These are phyloP conservation scores for Mesocricetus auratus DNA, from an alignment of 2,113 vertebrate species.

Conservation along the genomic window DNA sequence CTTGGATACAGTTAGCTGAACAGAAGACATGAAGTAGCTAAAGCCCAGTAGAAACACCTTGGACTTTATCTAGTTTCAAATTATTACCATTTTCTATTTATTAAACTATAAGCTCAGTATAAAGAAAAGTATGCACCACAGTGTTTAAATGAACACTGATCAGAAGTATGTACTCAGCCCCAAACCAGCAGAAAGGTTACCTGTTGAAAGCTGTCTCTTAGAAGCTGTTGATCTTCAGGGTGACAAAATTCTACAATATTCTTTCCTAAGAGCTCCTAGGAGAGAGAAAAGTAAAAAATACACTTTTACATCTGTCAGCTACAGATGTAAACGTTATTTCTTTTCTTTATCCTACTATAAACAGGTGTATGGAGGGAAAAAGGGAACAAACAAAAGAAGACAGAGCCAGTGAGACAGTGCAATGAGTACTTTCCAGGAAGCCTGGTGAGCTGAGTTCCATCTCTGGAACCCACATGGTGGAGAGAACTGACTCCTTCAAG, in stretches of 20 bases:
- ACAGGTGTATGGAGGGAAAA: background rate
- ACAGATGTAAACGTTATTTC: slow-evolving; percentile 37
- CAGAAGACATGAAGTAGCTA: slow-evolving; percentile 20
- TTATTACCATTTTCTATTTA: slow-evolving; percentile 21
- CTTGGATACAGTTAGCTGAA: background rate
- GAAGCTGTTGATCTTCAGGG: slow-evolving; percentile 95
- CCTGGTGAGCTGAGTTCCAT: background rate
- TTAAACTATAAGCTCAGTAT: slow-evolving; percentile 3
- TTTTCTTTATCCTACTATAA: slow-evolving; percentile 24
- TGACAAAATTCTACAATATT: slow-evolving; percentile 96
- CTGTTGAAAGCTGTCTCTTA: slow-evolving; percentile 98
- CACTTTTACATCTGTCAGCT: background rate
- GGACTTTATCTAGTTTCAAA: slow-evolving; percentile 50
- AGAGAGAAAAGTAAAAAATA: slow-evolving; percentile 45
- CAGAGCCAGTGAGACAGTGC: background rate
- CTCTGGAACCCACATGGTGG: background rate
- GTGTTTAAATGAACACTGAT: background rate
- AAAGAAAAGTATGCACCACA: slow-evolving; percentile 23
- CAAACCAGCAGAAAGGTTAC: slow-evolving; percentile 81
- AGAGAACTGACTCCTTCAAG: background rate
- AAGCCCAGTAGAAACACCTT: slow-evolving; percentile 52
- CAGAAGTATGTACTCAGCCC: slow-evolving; percentile 37
- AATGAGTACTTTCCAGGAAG: background rate
- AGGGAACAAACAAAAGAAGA: background rate
- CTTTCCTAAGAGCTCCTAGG: slow-evolving; percentile 96